phyloP scores from a whole-genome alignment of 2,888 invertebrate species.

The Torymus texanus region DNA sequence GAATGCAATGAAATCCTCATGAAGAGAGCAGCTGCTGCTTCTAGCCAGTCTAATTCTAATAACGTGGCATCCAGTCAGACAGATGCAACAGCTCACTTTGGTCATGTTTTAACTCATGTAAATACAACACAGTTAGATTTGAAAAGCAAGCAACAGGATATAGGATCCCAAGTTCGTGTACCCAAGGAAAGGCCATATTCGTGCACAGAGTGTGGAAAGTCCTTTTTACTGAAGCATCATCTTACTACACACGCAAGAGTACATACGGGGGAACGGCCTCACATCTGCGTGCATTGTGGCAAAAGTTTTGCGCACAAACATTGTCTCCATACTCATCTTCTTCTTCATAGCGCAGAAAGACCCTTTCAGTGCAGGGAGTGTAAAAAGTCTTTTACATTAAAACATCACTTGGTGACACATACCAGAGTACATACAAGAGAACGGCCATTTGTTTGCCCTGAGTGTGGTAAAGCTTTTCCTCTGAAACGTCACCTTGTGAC shows the following conservation, averaged over 20 bases:
- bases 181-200: conserved; percentile 87
- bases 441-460: conserved; percentile 87
- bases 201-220: conserved; percentile 89
- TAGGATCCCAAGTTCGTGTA: conserved; percentile 77
- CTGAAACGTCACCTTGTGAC: conserved; percentile 89
- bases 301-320: conserved; percentile 90
- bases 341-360: conserved; percentile 87
- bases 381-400: conserved; percentile 90
- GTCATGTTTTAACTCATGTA: conserved; percentile 72
- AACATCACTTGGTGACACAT: conserved; percentile 89
- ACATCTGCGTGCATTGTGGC: conserved; percentile 86
- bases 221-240: conserved; percentile 89
- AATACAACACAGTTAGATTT: conserved; percentile 76
- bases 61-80: conserved; percentile 70
- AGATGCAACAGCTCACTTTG: conserved; percentile 70
- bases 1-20: conserved; percentile 87
- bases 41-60: conserved; percentile 72
- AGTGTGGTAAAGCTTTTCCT: conserved; percentile 89
- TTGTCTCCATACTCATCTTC: conserved; percentile 87
- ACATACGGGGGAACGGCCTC: conserved; percentile 88
- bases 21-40: conserved; percentile 84
- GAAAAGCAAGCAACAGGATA: conserved; percentile 78
- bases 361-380: conserved; percentile 90
- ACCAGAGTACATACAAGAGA: conserved; percentile 87
- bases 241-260: conserved; percentile 89